Percentiles rank a stretch among this genome's conserved stretches.
These are phyloP conservation scores for Leucania comma DNA, from an alignment of 2,888 invertebrate genomes.

Conservation along the genomic window DNA sequence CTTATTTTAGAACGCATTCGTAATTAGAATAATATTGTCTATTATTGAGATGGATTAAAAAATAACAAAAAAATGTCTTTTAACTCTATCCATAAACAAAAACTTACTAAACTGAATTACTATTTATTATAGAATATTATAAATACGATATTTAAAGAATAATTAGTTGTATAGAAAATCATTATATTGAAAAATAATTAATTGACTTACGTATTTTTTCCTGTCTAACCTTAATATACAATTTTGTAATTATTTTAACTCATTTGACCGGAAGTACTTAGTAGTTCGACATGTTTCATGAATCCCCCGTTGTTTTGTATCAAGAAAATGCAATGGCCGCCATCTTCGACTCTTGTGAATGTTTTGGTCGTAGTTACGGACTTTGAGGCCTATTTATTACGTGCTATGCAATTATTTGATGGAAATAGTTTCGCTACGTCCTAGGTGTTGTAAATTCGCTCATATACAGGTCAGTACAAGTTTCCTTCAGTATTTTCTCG, in stretches of 20 bases:
- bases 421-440: conserved; percentile 84
- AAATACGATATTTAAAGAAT: not conserved
- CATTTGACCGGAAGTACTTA: conserved; percentile 81
- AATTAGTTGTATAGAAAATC: fast-evolving
- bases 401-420: conserved; percentile 88
- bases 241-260: fast-evolving
- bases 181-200: fast-evolving
- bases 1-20: conserved; percentile 56
- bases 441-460: conserved; percentile 81
- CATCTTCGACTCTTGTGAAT: conserved; percentile 96
- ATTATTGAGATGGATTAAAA: conserved; percentile 38
- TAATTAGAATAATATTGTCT: conserved; percentile 40
- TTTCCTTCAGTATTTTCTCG: conserved; percentile 78
- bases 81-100: conserved; percentile 66
- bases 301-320: conserved; percentile 93
- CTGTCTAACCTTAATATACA: fast-evolving
- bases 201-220: fast-evolving
- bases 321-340: conserved; percentile 96
- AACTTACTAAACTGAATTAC: conserved; percentile 15
- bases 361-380: conserved; percentile 92
- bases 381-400: conserved; percentile 85
- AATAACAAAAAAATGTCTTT: conserved; percentile 52
- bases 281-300: conserved; percentile 86
- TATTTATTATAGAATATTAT: not conserved
- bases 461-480: conserved; percentile 82